phyloP scores from a whole-genome alignment of 2,797 vertebrate genomes.

The Eulemur coronatus region DNA sequence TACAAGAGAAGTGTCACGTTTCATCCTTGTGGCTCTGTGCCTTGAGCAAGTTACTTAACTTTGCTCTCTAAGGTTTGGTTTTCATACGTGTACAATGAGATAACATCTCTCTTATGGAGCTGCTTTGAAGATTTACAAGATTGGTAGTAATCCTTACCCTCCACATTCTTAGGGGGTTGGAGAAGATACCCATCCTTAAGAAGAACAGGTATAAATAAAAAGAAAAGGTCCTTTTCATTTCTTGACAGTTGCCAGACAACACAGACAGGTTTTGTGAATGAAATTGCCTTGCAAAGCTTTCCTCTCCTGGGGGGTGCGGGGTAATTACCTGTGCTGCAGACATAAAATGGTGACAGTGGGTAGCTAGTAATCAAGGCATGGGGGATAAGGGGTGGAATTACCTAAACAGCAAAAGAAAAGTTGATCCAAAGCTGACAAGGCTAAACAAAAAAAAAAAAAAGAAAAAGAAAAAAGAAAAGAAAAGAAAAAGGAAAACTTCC shows the following conservation, averaged over 20 bases:
- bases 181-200: neutral
- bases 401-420: slow-evolving; percentile 72
- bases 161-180: neutral
- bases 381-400: neutral
- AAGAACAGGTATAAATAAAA: neutral
- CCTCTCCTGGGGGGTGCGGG: slow-evolving; percentile 32
- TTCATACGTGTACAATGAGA: neutral
- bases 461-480: neutral
- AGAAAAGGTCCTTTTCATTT: neutral
- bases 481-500: slow-evolving; percentile 55
- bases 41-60: neutral
- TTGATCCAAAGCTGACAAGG: slow-evolving; percentile 69
- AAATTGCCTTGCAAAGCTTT: slow-evolving; percentile 40
- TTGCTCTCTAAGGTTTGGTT: neutral
- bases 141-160: neutral
- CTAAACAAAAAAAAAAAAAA: neutral
- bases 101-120: neutral
- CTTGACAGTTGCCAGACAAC: neutral
- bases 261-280: slow-evolving; percentile 63
- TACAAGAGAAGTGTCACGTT: neutral
- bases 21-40: neutral
- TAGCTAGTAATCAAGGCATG: rapidly evolving
- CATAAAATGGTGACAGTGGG: rapidly evolving
- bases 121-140: neutral
- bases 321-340: slow-evolving; percentile 44